These are phyloP conservation scores for Odontamblyopus rebecca DNA, from an alignment of 2,797 vertebrate species.

Conservation along the genomic window DNA sequence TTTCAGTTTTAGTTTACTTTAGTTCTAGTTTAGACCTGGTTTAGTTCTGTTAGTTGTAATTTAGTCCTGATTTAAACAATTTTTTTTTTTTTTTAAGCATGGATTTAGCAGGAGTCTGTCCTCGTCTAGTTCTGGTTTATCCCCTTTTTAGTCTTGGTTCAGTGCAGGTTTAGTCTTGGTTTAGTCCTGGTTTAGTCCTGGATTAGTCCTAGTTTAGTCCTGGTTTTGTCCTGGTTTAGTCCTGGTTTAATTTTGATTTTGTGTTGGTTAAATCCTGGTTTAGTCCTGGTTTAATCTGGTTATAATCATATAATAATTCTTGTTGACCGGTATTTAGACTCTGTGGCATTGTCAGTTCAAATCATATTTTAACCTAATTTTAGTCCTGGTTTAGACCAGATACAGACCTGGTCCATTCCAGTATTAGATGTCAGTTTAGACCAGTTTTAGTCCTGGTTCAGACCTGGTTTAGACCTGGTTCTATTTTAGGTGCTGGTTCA, in stretches of 20 bases:
- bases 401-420: not conserved
- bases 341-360: not conserved
- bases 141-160: too few species aligned
- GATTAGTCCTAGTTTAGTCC: not conserved
- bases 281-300: not conserved
- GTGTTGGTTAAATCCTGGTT: not conserved
- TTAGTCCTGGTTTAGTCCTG: not conserved
- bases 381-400: not conserved
- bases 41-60: too few species aligned
- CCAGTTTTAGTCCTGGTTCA: not conserved
- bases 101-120: too few species aligned
- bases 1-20: too few species aligned
- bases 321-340: not conserved
- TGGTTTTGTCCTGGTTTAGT: not conserved
- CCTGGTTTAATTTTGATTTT: not conserved
- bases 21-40: too few species aligned
- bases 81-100: too few species aligned
- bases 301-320: not conserved
- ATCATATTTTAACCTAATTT: not conserved
- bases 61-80: too few species aligned
- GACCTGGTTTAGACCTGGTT: not conserved
- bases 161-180: too few species aligned
- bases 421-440: not conserved
- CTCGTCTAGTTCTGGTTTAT: not conserved
- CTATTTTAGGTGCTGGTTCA: not conserved